phyloP scores from a whole-genome alignment of 1,140 invertebrate genomes.

The Drosophila baimaii region DNA sequence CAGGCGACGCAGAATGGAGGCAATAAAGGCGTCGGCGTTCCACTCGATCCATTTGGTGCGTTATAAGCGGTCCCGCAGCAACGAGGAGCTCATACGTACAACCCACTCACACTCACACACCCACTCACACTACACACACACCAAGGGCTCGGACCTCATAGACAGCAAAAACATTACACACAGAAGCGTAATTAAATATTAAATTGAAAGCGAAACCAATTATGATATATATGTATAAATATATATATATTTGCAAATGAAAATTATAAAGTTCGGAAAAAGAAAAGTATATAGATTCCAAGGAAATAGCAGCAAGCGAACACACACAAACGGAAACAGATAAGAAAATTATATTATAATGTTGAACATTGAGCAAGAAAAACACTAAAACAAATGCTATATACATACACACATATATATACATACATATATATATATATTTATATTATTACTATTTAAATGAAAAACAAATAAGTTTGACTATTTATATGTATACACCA shows the following conservation, averaged over 20 bases:
- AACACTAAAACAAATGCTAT: constrained; percentile 60
- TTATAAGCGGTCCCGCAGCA: constrained; percentile 72
- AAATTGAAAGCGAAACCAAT: constrained; percentile 24
- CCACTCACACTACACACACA: constrained; percentile 35
- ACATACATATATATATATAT: constrained; percentile 60
- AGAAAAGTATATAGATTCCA: constrained; percentile 48
- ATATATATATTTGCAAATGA: constrained; percentile 58
- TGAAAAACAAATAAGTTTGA: constrained; percentile 74
- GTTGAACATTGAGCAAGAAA: constrained; percentile 59
- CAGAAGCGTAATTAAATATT: constrained; percentile 53
- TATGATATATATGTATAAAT: constrained; percentile 47
- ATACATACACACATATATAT: constrained; percentile 64
- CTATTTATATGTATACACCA: constrained; percentile 78
- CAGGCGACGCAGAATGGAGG: constrained; percentile 75
- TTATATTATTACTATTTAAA: constrained; percentile 70
- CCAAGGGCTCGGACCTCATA: constrained; percentile 75
- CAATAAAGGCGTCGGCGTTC: constrained; percentile 77
- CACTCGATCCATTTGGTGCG: constrained; percentile 84
- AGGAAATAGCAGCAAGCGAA: constrained; percentile 41
- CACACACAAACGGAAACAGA: constrained; percentile 26
- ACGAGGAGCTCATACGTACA: constrained; percentile 42
- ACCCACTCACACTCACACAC: constrained; percentile 20
- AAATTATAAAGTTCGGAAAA: constrained; percentile 28
- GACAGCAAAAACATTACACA: constrained; percentile 49
- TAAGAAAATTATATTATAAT: constrained; percentile 71